phyloP scores from a whole-genome alignment of 2,888 invertebrate genomes.

The Alviniconcha strummeri region DNA sequence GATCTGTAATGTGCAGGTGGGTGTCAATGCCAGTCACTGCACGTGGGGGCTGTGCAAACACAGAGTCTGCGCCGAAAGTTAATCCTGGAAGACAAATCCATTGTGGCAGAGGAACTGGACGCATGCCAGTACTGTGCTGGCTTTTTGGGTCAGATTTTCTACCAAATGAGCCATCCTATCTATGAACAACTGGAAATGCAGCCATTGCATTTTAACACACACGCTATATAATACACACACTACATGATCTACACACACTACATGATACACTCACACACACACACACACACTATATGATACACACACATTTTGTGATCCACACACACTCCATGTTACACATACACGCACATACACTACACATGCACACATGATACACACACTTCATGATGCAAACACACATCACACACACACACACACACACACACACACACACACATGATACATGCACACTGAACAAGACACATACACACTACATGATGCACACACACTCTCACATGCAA shows the following conservation, averaged over 20 bases:
- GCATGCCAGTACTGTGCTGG: too few species aligned
- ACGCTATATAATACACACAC: not conserved
- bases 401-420: not conserved
- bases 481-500: not conserved
- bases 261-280: not conserved
- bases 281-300: not conserved
- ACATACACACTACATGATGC: not conserved
- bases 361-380: not conserved
- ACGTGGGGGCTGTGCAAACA: too few species aligned
- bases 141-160: too few species aligned
- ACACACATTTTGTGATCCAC: not conserved
- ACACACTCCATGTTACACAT: not conserved
- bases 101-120: too few species aligned
- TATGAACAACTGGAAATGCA: too few species aligned
- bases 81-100: too few species aligned
- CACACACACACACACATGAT: not conserved
- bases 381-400: not conserved
- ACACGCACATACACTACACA: not conserved
- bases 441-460: not conserved
- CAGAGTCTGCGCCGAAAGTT: too few species aligned
- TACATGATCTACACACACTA: not conserved
- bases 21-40: too few species aligned
- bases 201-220: not conserved
- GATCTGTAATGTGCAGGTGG: too few species aligned
- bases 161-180: too few species aligned